Base-by-base conservation (phyloP, 2,797 vertebrate genomes). In the Myripristis murdjan region DNA sequence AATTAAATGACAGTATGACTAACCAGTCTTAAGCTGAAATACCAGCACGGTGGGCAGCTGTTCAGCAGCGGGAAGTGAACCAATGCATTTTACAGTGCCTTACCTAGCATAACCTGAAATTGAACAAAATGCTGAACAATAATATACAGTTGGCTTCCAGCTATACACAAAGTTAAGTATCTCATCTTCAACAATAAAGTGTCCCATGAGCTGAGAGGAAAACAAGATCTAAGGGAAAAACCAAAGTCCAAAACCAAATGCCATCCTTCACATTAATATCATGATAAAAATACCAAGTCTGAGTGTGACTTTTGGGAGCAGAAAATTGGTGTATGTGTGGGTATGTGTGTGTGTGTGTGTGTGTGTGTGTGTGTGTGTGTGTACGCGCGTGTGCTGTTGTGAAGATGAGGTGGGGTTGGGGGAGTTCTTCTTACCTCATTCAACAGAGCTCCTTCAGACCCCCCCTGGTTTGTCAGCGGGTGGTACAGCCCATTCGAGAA, bases 371-470 rank as follows among this genome's bases (percentile, higher is more conserved):
- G n/a, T n/a, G n/a, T n/a, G n/a, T n/a, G n/a, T n/a, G n/a, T n/a
- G n/a, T n/a, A n/a, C n/a, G n/a, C n/a, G n/a, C n/a, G n/a, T n/a
- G n/a, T n/a, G n/a, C n/a, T n/a, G n/a, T n/a, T n/a, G n/a, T n/a
- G n/a, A n/a, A n/a, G n/a, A n/a, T n/a, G n/a, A n/a, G n/a, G n/a
- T n/a, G n/a, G n/a, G n/a, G n/a, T n/a, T n/a, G n/a, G n/a, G n/a
- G n/a, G n/a, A n/a, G n/a, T n/a, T n/a, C n/a, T n/a, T 70, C 88
- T 84, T 79, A 94, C 92, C 94, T 94, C 92, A 92, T 95, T 92
- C 85, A 91, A 81, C 82, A 85, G 55, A 81, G 79, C 71, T 73
- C 79, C 81, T 86, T 80, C 80, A 79, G 84, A 81, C 64, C 56
- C 48, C 79, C 85, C 86, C 86, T 67, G 80, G 81, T 84, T 83